Percentiles rank a stretch among this genome's conserved stretches.
Evolutionary conservation across 2,888 invertebrate species (phyloP).

Genomic region (Cephus runcator): DNA sequence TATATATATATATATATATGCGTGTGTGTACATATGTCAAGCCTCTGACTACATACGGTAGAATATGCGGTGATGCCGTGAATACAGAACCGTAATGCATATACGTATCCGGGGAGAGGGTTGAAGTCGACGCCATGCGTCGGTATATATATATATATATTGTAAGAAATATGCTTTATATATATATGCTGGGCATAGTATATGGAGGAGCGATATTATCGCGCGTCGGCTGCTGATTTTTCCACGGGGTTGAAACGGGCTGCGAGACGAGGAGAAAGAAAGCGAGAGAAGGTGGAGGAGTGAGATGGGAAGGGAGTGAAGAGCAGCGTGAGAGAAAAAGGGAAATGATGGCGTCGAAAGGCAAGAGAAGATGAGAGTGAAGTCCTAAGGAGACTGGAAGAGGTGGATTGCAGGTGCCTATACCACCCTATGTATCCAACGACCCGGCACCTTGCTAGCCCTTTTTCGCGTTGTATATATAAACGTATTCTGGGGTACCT

Average conservation of each 20-base stretch:
- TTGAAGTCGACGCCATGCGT: no score
- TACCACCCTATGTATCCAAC: constrained; percentile 6
- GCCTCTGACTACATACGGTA: background rate
- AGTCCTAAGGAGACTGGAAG: background rate
- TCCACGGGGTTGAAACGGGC: background rate
- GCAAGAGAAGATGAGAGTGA: background rate
- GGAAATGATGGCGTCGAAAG: background rate
- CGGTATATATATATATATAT: background rate
- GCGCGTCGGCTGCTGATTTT: constrained; percentile 11
- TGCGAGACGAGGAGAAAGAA: background rate
- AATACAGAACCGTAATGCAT: background rate
- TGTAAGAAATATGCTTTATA: background rate
- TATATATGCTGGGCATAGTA: background rate
- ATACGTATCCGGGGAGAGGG: background rate
- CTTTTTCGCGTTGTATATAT: background rate
- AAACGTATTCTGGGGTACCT: background rate
- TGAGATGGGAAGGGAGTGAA: background rate
- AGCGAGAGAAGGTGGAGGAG: no score
- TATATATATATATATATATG: background rate
- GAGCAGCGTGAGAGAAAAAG: background rate
- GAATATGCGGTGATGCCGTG: background rate
- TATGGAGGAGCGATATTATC: constrained; percentile 9
- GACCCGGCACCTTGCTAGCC: background rate
- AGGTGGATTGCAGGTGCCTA: constrained; percentile 16
- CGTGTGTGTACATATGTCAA: background rate